Conservation (phyloP, 2,113 vertebrate species). For the Raphicerus campestris region DNA sequence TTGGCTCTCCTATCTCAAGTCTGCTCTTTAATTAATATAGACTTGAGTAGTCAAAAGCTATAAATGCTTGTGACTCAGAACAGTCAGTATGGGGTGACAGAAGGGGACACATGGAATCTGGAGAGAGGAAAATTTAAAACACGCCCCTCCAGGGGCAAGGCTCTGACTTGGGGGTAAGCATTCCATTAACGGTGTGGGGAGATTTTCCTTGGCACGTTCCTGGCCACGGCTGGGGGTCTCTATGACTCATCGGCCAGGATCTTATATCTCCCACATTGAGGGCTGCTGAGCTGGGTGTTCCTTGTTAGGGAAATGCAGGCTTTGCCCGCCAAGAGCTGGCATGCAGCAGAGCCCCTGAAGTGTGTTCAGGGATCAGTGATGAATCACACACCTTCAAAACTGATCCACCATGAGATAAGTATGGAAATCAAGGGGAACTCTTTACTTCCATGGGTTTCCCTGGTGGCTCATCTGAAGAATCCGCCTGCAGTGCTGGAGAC, state of each 20-base stretch:
- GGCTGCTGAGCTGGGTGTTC: background rate
- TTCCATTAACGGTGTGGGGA: background rate
- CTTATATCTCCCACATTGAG: background rate
- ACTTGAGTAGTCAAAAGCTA: slow-evolving; percentile 28
- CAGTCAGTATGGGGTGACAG: no score
- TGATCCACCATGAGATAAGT: accelerated
- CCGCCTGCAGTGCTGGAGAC: background rate
- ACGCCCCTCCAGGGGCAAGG: accelerated
- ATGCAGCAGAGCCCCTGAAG: accelerated
- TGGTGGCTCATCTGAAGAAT: background rate
- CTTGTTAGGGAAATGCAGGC: background rate
- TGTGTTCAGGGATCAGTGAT: accelerated
- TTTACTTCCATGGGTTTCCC: background rate
- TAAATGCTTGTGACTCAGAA: background rate
- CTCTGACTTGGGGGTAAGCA: background rate
- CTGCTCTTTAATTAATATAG: slow-evolving; percentile 67
- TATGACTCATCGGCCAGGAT: background rate
- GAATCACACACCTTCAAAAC: background rate
- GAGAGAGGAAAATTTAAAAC: background rate
- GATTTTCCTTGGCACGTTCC: background rate
- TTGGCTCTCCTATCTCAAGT: slow-evolving; percentile 64
- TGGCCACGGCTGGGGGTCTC: background rate
- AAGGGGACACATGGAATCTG: no score
- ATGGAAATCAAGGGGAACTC: accelerated
- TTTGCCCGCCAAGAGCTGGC: background rate